Conservation (phyloP, 1,140 invertebrate genomes). For the Pararge aegeria region DNA sequence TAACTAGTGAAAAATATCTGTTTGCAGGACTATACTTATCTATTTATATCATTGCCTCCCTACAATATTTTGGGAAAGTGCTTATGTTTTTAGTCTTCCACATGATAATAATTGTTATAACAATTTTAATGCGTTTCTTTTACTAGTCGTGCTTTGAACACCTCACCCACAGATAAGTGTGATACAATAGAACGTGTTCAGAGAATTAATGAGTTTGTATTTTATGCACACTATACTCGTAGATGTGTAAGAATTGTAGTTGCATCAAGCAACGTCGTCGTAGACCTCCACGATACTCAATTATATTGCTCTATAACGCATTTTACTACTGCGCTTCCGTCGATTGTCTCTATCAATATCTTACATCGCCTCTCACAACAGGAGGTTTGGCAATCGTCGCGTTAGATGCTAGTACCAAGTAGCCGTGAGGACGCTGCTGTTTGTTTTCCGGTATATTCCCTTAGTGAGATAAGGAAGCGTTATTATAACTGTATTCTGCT, state of each 20-base stretch:
- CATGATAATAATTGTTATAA: background rate
- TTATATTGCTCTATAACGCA: conserved; percentile 1
- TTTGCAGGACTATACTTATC: no score
- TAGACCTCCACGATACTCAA: conserved; percentile 14
- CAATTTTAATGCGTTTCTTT: conserved; percentile 12
- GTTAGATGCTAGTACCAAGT: no score
- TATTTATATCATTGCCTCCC: no score
- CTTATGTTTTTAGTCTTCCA: background rate
- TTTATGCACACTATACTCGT: conserved; percentile 26
- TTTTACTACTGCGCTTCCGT: background rate
- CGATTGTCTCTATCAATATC: no score
- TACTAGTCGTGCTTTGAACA: conserved; percentile 26
- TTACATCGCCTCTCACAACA: no score
- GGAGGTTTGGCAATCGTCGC: no score
- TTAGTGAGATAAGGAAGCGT: no score
- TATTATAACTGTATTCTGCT: no score
- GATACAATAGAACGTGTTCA: conserved; percentile 38
- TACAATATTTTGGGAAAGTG: no score
- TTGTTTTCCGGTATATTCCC: no score
- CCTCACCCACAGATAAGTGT: conserved; percentile 35
- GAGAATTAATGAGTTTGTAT: conserved; percentile 37
- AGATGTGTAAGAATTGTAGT: conserved; percentile 10
- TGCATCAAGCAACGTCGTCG: conserved; percentile 9
- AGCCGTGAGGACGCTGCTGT: no score
- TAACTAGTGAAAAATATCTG: no score